Evolutionary conservation across 2,113 vertebrate species (phyloP).

Genomic region (Crotalus helleri): DNA sequence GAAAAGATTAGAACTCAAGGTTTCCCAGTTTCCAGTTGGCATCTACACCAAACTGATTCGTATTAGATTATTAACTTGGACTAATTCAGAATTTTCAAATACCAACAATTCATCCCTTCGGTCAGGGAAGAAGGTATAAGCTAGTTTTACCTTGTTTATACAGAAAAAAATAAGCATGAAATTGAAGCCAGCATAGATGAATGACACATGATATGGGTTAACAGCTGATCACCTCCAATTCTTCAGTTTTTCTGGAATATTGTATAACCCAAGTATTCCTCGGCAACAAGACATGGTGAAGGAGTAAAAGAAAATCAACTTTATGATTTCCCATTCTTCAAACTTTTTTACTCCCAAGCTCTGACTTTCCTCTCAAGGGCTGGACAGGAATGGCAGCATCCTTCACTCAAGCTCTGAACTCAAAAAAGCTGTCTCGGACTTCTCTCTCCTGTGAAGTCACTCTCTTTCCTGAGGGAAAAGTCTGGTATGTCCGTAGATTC

Average conservation of each 20-base stretch:
- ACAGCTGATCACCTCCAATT: background rate
- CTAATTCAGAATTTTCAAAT: background rate
- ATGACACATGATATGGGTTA: background rate
- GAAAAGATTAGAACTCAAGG: background rate
- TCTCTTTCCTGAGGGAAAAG: slow-evolving; percentile 54
- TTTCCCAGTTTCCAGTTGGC: background rate
- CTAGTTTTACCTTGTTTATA: background rate
- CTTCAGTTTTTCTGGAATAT: background rate
- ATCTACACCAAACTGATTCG: background rate
- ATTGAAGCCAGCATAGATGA: background rate
- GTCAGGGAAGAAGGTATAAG: background rate
- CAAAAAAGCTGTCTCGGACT: slow-evolving; percentile 46
- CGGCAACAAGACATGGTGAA: background rate
- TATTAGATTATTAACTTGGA: background rate
- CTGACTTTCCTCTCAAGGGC: rapidly evolving
- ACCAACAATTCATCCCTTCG: background rate
- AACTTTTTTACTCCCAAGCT: rapidly evolving
- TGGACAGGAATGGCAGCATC: rapidly evolving
- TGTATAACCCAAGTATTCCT: background rate
- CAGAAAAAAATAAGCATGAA: background rate
- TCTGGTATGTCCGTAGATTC: slow-evolving; percentile 52
- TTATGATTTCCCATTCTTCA: background rate
- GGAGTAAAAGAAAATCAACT: background rate
- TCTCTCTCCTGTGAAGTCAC: slow-evolving; percentile 49
- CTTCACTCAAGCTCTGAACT: slow-evolving; percentile 40